A percentile compares a stretch with the other conserved stretches of the same genome.
phyloP scores from a whole-genome alignment of 2,888 invertebrate genomes.

The Tridacna crocea region DNA sequence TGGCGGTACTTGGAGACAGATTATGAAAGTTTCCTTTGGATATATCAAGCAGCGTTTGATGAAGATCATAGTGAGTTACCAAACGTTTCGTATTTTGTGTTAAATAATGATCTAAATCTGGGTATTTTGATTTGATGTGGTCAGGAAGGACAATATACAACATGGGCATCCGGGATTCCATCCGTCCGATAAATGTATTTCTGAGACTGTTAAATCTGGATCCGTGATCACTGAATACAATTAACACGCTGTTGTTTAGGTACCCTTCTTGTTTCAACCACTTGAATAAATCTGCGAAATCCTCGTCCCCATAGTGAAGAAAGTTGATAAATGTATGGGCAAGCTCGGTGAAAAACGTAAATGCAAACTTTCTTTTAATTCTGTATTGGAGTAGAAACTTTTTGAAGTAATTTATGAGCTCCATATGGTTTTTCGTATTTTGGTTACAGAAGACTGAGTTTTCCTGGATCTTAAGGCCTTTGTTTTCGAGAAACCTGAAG shows the following conservation, averaged over 20 bases:
- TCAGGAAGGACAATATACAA: constrained; percentile 90
- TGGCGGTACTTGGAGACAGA: constrained; percentile 8
- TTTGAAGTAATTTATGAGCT: constrained; percentile 87
- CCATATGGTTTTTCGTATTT: constrained; percentile 29
- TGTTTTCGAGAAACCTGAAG: not conserved
- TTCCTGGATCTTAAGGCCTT: not conserved
- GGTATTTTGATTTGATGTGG: constrained; percentile 89
- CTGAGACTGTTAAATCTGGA: constrained; percentile 92
- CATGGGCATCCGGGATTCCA: constrained; percentile 95
- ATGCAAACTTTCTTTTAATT: constrained; percentile 89
- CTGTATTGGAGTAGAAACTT: constrained; percentile 87
- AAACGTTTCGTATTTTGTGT: constrained; percentile 88
- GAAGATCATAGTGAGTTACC: constrained; percentile 92
- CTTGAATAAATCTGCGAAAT: constrained; percentile 87
- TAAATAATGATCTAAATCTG: constrained; percentile 88
- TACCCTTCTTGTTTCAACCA: constrained; percentile 80
- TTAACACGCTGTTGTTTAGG: constrained; percentile 72
- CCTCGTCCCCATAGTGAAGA: constrained; percentile 90
- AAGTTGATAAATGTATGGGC: constrained; percentile 94
- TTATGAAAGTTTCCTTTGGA: constrained; percentile 54
- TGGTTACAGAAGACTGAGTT: constrained; percentile 20
- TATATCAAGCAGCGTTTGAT: constrained; percentile 91
- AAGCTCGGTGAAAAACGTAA: constrained; percentile 93
- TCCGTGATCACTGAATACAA: constrained; percentile 93
- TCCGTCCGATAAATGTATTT: constrained; percentile 89